A percentile compares a stretch with the other conserved stretches of the same genome.
phyloP scores from a whole-genome alignment of 2,113 vertebrate genomes.

The Seriola quinqueradiata region DNA sequence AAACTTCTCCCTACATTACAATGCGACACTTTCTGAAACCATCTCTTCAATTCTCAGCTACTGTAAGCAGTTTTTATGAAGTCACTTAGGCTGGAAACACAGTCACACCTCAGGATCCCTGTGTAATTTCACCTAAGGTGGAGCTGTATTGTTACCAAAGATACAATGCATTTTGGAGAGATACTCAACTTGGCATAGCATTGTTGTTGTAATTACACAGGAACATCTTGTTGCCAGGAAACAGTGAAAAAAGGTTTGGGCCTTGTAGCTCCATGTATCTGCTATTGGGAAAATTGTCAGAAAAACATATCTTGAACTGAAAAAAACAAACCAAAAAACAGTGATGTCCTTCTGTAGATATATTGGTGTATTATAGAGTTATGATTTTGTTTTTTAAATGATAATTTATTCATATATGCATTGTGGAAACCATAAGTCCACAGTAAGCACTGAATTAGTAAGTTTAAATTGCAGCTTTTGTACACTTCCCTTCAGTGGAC shows the following conservation, averaged over 20 bases:
- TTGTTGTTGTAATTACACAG: constrained; percentile 16
- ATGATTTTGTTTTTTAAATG: background rate
- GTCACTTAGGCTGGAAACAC: background rate
- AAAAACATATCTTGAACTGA: background rate
- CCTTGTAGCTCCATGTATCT: background rate
- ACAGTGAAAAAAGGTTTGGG: background rate
- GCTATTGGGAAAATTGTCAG: background rate
- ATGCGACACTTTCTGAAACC: background rate
- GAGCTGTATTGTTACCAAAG: background rate
- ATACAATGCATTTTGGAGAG: background rate
- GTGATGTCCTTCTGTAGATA: background rate
- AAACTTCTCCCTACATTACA: constrained; percentile 48
- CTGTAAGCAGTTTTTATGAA: background rate
- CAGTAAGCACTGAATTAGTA: background rate
- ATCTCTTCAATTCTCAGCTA: background rate
- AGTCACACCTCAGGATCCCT: background rate
- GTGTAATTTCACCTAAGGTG: background rate
- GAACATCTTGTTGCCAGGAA: constrained; percentile 17
- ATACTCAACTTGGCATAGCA: background rate
- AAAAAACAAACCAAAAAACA: background rate
- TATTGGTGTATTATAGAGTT: background rate
- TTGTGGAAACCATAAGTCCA: background rate
- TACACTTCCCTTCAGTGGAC: background rate
- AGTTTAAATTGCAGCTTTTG: background rate
- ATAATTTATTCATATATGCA: background rate